Conservation (phyloP, 1,140 invertebrate species). For the Stegodyphus dumicola region DNA sequence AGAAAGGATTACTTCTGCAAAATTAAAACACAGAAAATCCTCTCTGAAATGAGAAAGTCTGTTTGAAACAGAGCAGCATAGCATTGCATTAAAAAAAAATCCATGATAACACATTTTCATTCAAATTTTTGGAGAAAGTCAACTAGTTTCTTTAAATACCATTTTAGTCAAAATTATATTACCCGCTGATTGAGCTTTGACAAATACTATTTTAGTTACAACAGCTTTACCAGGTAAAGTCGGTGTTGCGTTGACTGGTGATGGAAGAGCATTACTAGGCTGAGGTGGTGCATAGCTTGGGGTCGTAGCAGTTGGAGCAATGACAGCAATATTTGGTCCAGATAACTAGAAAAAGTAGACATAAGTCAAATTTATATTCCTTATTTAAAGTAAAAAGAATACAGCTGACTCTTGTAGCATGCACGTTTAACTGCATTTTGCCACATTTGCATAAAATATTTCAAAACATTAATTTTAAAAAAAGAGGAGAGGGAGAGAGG, state of each 20-base stretch:
- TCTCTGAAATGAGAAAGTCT: too few relatives aligned
- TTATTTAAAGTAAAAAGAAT: too few relatives aligned
- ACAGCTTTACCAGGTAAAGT: constrained; percentile 41
- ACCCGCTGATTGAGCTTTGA: neutral
- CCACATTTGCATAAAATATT: too few relatives aligned
- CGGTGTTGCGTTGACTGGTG: constrained; percentile 21
- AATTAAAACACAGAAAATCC: too few relatives aligned
- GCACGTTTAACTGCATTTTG: too few relatives aligned
- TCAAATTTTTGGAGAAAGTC: too few relatives aligned
- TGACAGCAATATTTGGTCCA: constrained; percentile 37
- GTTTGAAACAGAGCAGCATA: too few relatives aligned
- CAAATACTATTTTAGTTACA: constrained; percentile 30
- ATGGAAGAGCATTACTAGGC: neutral
- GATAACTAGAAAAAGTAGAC: constrained; percentile 26
- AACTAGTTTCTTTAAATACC: neutral
- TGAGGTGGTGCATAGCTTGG: constrained; percentile 12
- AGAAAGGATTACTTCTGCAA: too few relatives aligned
- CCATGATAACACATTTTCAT: too few relatives aligned
- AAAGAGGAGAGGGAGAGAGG: too few relatives aligned
- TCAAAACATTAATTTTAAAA: too few relatives aligned
- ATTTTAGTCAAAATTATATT: constrained; percentile 14
- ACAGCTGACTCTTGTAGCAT: too few relatives aligned
- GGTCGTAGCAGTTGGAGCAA: constrained; percentile 14
- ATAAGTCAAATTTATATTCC: neutral
- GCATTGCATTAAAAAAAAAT: neutral